Evolutionary conservation across 2,888 invertebrate genomes (phyloP), one percentile per base, ranked within the genome.

Genomic region (Agonopterix subpropinquella): DNA sequence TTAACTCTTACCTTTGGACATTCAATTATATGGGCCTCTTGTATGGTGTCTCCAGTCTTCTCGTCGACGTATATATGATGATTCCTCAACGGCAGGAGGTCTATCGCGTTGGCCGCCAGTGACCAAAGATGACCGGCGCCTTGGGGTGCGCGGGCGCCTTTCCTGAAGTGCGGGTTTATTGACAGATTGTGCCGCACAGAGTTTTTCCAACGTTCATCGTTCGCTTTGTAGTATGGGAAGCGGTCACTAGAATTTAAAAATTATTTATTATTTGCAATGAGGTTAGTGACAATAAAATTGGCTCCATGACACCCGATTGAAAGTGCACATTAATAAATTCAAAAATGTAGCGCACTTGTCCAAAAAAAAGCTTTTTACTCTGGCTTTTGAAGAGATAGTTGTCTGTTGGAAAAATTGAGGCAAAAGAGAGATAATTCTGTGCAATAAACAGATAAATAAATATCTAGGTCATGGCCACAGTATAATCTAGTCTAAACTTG

Each of bases 201-300:
- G 72, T 97, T 97, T 82, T 97, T 97, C 96, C 96, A 96, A 64
- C 96, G 92, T 72, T 96, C 96, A 64, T 97, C 96, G 68, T 95
- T 94, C 41, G 95, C 94, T 73, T 95, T 95, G 88, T 95, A 97
- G 76, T 92, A 96, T 0, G 96, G 95, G 79, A 95, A 96, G 53
- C 94, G 94, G 68, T 95, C 95, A 3, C 96, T 96, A 84, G 61
- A 89, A 74, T 3, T 39, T 11, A 44, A 15, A 36, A 45, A 2
- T 18, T 18, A 2, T 18, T 1, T 18, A 18, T 18, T 18, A 15
- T 15, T 15, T 15, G 15, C 15, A 15, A 15, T 15, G 15, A 15
- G 15, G 2, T 15, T 15, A 15, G 3, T 3, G 15, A 3, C 18
- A 13, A 13, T 13, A 13, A 13, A 18, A 18, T 18, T 18, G 18